Percentiles rank a stretch among this genome's conserved stretches.
Conservation (phyloP, 1,140 invertebrate species). For the Drosophila athabasca region DNA sequence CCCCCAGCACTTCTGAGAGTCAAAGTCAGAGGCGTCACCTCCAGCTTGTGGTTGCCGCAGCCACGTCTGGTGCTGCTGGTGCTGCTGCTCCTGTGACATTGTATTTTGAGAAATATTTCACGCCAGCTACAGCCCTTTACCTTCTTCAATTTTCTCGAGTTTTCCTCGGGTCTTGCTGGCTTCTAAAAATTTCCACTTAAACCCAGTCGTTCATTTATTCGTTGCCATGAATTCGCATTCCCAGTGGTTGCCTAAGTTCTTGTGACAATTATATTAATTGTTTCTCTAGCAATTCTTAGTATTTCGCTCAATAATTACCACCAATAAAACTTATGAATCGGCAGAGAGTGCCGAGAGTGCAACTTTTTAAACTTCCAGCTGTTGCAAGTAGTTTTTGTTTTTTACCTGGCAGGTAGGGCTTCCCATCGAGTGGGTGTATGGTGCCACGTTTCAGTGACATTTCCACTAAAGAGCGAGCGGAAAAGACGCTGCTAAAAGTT, state of each 20-base stretch:
- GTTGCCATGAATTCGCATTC: slow-evolving; percentile 28
- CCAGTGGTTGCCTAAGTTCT: background rate
- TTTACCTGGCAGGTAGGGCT: background rate
- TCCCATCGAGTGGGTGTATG: too few relatives aligned
- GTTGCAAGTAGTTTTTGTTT: slow-evolving; percentile 43
- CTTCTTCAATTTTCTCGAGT: background rate
- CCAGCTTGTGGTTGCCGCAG: too few relatives aligned
- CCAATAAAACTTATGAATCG: slow-evolving; percentile 33
- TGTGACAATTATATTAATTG: slow-evolving; percentile 47
- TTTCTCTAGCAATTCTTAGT: slow-evolving; percentile 31
- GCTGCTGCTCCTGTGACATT: slow-evolving; percentile 48
- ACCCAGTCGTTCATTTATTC: background rate
- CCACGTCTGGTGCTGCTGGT: slow-evolving; percentile 19
- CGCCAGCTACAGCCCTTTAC: background rate
- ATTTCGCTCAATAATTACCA: slow-evolving; percentile 25
- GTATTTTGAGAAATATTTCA: slow-evolving; percentile 57
- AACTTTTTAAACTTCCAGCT: slow-evolving; percentile 61
- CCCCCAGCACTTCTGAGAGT: too few relatives aligned
- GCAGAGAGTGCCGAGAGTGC: slow-evolving; percentile 7
- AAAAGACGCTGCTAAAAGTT: too few relatives aligned
- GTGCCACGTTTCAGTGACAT: too few relatives aligned
- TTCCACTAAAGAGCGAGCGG: too few relatives aligned
- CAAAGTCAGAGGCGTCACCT: too few relatives aligned
- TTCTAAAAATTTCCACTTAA: slow-evolving; percentile 28
- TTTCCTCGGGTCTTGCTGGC: background rate